A percentile compares a stretch with the other conserved stretches of the same genome.
phyloP scores from a whole-genome alignment of 2,888 invertebrate species.

The Sylvicola cinctus region DNA sequence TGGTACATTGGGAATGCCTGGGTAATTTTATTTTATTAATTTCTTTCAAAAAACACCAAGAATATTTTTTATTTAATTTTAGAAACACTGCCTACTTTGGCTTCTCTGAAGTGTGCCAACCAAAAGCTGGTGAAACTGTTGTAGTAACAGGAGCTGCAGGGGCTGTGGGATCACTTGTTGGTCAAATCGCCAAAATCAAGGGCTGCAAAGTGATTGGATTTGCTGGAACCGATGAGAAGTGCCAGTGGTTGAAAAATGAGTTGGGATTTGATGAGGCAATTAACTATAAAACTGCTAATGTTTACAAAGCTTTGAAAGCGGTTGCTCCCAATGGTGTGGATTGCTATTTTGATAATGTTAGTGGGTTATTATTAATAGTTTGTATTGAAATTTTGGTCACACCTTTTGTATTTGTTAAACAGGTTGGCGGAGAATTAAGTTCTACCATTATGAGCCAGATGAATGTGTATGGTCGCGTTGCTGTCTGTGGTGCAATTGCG shows the following conservation, averaged over 20 bases:
- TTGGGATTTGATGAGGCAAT: conserved; percentile 45
- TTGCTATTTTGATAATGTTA: conserved; percentile 62
- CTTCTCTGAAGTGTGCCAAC: conserved; percentile 43
- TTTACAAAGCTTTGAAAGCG: conserved; percentile 32
- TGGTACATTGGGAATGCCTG: conserved; percentile 50
- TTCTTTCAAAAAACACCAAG: no score
- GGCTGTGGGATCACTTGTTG: conserved; percentile 56
- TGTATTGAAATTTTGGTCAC: no score
- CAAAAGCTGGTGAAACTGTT: conserved; percentile 49
- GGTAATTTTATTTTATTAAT: no score
- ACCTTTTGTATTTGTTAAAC: no score
- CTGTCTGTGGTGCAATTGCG: conserved; percentile 2
- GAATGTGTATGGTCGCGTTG: conserved; percentile 1
- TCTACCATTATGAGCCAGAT: conserved; percentile 1
- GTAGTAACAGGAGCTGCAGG: conserved; percentile 57
- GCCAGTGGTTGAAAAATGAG: conserved; percentile 39
- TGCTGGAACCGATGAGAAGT: conserved; percentile 49
- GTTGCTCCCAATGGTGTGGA: conserved; percentile 49
- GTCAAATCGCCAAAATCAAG: conserved; percentile 56
- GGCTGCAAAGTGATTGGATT: conserved; percentile 50
- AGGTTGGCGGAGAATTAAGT: conserved; percentile 3
- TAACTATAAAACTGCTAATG: conserved; percentile 45
- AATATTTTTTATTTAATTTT: no score
- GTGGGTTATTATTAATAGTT: no score
- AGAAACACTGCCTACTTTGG: conserved; percentile 61